Evolutionary conservation across 30 jellyfish, hydroid and myxozoan species (phyloP).

Genomic region (Pelagia noctiluca): DNA sequence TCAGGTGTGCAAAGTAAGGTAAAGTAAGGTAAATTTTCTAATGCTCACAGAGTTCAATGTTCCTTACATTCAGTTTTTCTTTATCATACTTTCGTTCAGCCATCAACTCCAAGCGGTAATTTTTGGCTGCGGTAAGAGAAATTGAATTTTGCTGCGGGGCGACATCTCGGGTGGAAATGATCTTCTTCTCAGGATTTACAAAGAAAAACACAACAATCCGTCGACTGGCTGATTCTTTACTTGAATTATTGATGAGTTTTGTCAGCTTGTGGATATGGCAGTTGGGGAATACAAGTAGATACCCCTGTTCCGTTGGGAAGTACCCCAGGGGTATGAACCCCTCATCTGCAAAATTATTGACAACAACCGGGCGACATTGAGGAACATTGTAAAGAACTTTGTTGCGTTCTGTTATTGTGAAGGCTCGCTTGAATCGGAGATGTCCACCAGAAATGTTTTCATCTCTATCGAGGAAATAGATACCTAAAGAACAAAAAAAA

Average conservation of each 20-base stretch:
- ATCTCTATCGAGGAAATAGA: conserved; percentile 76
- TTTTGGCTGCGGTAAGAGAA: conserved; percentile 33
- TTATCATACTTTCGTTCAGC: conserved; percentile 81
- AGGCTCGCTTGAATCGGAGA: conserved; percentile 74
- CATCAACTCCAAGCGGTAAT: conserved; percentile 77
- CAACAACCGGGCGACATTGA: conserved; percentile 47
- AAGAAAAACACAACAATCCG: conserved; percentile 81
- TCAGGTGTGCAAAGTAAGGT: no score
- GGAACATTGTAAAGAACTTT: conserved; percentile 49
- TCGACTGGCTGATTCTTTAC: conserved; percentile 59
- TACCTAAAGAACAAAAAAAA: conserved; percentile 47
- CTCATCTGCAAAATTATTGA: conserved; percentile 43
- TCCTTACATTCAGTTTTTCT: conserved; percentile 75
- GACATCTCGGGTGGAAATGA: conserved; percentile 74
- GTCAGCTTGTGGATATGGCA: conserved; percentile 81
- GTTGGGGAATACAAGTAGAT: conserved; percentile 74
- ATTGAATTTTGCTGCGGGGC: conserved; percentile 72
- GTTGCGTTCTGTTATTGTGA: conserved; percentile 47
- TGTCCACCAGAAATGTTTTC: conserved; percentile 70
- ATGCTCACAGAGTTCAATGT: conserved; percentile 82
- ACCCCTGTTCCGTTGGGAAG: conserved; percentile 76
- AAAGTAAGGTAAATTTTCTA: no score
- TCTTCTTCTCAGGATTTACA: conserved; percentile 76
- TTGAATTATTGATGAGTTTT: conserved; percentile 56
- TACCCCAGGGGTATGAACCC: conserved; percentile 80